Conservation (phyloP, 2,888 invertebrate genomes). For the Callinectes sapidus region DNA sequence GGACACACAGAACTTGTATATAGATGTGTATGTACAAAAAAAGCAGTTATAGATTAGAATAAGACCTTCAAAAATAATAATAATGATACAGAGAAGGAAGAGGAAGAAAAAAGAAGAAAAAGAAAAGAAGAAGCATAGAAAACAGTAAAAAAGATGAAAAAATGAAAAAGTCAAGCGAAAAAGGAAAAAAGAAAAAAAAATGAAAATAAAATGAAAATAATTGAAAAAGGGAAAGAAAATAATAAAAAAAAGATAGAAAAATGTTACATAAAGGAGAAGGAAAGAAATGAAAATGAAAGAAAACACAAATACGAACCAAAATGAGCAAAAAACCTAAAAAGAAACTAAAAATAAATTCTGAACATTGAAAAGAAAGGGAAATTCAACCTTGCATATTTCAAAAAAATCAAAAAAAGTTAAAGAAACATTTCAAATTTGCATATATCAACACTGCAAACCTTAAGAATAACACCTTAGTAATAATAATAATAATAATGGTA, state of each 20-base stretch:
- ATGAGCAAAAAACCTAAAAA: no score
- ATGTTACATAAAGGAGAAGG: background rate
- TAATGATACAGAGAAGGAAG: background rate
- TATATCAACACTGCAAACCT: no score
- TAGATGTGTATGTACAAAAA: no score
- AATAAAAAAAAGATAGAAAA: no score
- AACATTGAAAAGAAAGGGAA: background rate
- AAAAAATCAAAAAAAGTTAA: no score
- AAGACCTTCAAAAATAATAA: background rate
- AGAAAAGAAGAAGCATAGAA: no score
- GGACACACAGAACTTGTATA: background rate
- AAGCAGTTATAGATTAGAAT: background rate
- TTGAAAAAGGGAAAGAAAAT: background rate
- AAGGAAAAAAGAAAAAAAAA: background rate
- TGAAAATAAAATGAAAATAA: background rate
- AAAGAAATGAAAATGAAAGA: background rate
- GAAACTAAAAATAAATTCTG: background rate
- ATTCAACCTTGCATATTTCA: background rate
- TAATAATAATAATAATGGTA: no score
- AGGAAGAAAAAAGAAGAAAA: no score
- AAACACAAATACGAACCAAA: background rate
- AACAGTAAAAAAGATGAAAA: background rate
- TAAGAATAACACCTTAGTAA: no score
- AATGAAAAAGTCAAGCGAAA: background rate
- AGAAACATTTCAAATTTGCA: no score